These are phyloP conservation scores for Sebastes hopkinsi DNA, from an alignment of 2,797 vertebrate genomes.

Conservation along the genomic window DNA sequence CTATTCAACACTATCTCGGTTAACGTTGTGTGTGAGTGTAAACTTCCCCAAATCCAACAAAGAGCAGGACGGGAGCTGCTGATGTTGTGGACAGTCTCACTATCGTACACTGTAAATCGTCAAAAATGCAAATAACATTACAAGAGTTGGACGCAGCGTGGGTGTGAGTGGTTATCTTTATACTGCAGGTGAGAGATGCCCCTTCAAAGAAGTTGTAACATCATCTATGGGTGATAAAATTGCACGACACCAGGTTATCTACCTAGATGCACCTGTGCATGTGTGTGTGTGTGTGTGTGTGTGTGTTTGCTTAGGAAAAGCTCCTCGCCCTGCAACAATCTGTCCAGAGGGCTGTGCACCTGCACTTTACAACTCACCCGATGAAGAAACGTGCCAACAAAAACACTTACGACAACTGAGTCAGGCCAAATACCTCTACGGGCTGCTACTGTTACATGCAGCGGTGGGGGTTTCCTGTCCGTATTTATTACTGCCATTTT, in stretches of 20 bases:
- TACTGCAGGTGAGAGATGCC: not conserved
- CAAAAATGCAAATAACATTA: not conserved
- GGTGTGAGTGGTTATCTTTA: not conserved
- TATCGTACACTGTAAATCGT: not conserved
- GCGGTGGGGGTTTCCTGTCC: constrained; percentile 20
- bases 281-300: not conserved
- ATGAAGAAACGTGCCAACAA: constrained; percentile 10
- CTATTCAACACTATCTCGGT: too few species aligned
- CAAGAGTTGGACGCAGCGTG: not conserved
- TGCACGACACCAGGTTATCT: constrained; percentile 17
- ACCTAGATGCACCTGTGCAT: constrained; percentile 17
- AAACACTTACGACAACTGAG: not conserved
- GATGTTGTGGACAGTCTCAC: not conserved
- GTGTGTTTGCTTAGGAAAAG: constrained; percentile 52
- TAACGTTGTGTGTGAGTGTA: not conserved
- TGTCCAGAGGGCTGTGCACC: constrained; percentile 47
- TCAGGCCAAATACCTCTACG: constrained; percentile 51
- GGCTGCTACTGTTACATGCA: not conserved
- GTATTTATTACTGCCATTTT: constrained; percentile 14
- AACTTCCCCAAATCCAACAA: not conserved
- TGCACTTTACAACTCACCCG: constrained; percentile 63
- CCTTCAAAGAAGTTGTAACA: not conserved
- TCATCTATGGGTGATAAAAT: constrained; percentile 5
- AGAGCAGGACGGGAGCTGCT: not conserved
- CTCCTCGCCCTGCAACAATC: constrained; percentile 33